Evolutionary conservation across 2,797 vertebrate genomes (phyloP), one percentile per base, ranked within the genome.

Genomic region (Kryptopterus vitreolus): DNA sequence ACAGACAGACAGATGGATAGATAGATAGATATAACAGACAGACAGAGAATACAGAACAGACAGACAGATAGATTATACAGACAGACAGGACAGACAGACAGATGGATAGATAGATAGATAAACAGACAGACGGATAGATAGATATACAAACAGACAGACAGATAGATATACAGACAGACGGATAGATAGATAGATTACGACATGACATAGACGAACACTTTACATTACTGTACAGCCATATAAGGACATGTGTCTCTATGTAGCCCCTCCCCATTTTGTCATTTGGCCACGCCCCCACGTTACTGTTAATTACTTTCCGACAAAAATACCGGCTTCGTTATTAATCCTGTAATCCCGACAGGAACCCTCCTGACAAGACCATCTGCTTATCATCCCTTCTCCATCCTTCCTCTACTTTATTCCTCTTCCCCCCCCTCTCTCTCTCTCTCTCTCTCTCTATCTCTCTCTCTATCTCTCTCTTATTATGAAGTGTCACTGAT

Each of bases 321-420:
- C 88, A 80, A 90, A 89, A 84, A 84, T 55, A 87, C 84, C 79
- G 82, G 76, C 77, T 81, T 65, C 43, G 63, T 88, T 90, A 92
- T 91, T 88, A 92, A 92, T 92, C 89, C 85, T 83, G 86, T 89
- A 91, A 91, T 91, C 83, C 85, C 84, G 72, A 43, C 38, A 43
- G 38, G 75, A 83, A 77, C 80, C 79, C 82, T 35, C 33, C 78
- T 85, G 85, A 86, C 84, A 82, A 76, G 71, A 66, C 89, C 90
- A 92, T 90, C 90, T 91, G 90, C 79, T 72, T 24, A 16, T 18
- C 69, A 35, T 24, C n/a, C 53, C 18, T 29, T 65, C 52, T 1
- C 48, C 43, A 68, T 33, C 24, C 8, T 2, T 8, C 50, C 43
- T 50, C 29, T 15, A n/a, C n/a, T n/a, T n/a, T n/a, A n/a, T 26